phyloP scores from a whole-genome alignment of 92 coral and sea anemone genomes.

The Plumapathes pennacea region DNA sequence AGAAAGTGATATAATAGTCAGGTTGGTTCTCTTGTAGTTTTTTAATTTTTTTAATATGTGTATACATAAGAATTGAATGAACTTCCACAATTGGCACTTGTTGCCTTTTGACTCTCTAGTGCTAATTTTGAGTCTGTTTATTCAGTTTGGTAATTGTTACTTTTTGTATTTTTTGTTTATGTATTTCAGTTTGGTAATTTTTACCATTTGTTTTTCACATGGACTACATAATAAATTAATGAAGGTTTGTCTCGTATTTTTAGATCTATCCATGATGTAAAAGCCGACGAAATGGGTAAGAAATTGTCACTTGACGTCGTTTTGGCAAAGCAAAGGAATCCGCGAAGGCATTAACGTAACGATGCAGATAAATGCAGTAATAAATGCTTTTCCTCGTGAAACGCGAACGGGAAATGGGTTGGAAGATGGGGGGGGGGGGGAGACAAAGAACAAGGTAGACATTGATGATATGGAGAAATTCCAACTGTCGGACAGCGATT shows the following conservation, averaged over 20 bases:
- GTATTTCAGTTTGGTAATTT: not conserved
- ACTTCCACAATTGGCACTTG: not conserved
- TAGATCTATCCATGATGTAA: conserved; percentile 96
- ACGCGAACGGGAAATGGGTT: too few relatives aligned
- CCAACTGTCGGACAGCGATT: too few relatives aligned
- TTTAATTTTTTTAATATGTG: not conserved
- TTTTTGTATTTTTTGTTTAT: not conserved
- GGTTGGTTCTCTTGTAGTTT: conserved; percentile 30
- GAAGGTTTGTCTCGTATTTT: not conserved
- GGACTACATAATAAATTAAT: not conserved
- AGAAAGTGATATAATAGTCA: conserved; percentile 95
- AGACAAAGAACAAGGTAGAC: too few relatives aligned
- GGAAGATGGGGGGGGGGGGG: too few relatives aligned
- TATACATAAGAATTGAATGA: too few relatives aligned
- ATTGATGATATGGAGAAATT: too few relatives aligned
- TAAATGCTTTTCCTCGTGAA: too few relatives aligned
- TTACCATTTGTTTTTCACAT: not conserved
- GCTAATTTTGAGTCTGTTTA: not conserved
- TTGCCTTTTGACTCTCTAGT: not conserved
- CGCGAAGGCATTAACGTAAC: too few relatives aligned
- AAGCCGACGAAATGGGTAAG: conserved; percentile 97
- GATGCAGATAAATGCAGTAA: too few relatives aligned
- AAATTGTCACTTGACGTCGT: not conserved
- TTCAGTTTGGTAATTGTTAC: not conserved
- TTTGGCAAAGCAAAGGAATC: too few relatives aligned